Conservation (phyloP, 2,113 vertebrate genomes). For the Ifrita kowaldi region DNA sequence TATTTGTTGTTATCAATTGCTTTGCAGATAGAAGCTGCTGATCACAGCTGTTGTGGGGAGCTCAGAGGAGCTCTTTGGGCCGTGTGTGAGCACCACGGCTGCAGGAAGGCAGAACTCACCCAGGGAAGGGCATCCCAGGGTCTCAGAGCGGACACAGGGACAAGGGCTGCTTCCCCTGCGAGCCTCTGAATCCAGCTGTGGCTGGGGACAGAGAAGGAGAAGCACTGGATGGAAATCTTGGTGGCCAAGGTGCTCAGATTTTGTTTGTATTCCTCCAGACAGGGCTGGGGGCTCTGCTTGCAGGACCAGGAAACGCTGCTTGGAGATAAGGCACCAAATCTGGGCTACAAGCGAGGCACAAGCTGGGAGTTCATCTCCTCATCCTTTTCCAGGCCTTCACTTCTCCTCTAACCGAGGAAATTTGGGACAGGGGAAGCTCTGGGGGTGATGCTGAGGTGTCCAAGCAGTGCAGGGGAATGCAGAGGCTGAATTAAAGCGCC, state of each 20-base stretch:
- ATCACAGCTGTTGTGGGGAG: background rate
- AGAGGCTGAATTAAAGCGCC: background rate
- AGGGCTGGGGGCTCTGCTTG: background rate
- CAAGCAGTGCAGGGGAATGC: background rate
- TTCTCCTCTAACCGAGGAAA: background rate
- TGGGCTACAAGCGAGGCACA: background rate
- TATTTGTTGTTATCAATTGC: background rate
- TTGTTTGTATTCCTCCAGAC: background rate
- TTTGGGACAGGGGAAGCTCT: rapidly evolving
- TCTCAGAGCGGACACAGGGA: background rate
- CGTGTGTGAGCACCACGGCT: background rate
- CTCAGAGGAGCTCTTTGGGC: background rate
- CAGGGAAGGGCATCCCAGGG: background rate
- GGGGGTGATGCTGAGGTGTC: background rate
- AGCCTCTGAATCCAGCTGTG: background rate
- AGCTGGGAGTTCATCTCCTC: background rate
- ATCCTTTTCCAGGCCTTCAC: background rate
- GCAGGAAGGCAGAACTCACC: background rate
- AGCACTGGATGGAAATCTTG: background rate
- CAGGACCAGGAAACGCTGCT: background rate
- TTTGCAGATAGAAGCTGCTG: background rate
- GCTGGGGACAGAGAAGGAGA: background rate
- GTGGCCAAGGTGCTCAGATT: background rate
- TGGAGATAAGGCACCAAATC: background rate
- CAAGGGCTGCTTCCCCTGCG: background rate